phyloP scores from a whole-genome alignment of 2,888 invertebrate species.

The Patella depressa region DNA sequence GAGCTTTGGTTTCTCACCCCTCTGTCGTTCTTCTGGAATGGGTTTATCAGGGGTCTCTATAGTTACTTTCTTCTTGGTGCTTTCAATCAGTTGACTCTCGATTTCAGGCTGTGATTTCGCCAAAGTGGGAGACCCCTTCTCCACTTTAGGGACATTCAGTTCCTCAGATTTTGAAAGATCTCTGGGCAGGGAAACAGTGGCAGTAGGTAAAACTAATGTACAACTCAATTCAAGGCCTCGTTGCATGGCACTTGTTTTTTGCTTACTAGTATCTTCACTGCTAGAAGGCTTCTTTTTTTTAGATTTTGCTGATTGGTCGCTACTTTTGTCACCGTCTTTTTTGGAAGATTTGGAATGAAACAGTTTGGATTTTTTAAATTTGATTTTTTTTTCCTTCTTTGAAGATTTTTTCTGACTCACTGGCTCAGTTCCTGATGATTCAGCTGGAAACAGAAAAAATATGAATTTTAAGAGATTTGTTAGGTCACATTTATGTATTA shows the following conservation, averaged over 20 bases:
- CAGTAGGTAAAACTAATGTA: constrained; percentile 43
- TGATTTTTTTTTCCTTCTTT: constrained; percentile 8
- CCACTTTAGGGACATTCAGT: constrained; percentile 46
- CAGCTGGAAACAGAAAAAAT: not conserved
- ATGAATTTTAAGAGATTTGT: not conserved
- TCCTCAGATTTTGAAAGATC: constrained; percentile 45
- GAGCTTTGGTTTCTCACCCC: constrained; percentile 30
- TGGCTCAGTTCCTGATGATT: not conserved
- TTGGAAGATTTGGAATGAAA: constrained; percentile 11
- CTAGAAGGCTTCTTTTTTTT: not conserved
- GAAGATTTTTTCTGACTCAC: not conserved
- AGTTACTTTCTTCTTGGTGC: constrained; percentile 27
- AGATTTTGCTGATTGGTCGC: constrained; percentile 6
- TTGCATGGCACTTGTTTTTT: constrained; percentile 8
- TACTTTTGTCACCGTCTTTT: constrained; percentile 1
- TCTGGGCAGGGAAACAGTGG: constrained; percentile 43
- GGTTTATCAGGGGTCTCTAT: constrained; percentile 55
- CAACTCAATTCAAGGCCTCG: constrained; percentile 26
- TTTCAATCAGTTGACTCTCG: constrained; percentile 15
- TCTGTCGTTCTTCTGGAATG: constrained; percentile 49
- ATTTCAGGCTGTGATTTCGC: constrained; percentile 21
- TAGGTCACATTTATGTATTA: too few relatives aligned
- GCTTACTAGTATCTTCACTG: not conserved
- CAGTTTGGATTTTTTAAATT: constrained; percentile 8
- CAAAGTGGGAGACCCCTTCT: constrained; percentile 46